Evolutionary conservation across 2,113 vertebrate genomes (phyloP), one percentile per base, ranked within the genome.

Genomic region (Pelecanus crispus): DNA sequence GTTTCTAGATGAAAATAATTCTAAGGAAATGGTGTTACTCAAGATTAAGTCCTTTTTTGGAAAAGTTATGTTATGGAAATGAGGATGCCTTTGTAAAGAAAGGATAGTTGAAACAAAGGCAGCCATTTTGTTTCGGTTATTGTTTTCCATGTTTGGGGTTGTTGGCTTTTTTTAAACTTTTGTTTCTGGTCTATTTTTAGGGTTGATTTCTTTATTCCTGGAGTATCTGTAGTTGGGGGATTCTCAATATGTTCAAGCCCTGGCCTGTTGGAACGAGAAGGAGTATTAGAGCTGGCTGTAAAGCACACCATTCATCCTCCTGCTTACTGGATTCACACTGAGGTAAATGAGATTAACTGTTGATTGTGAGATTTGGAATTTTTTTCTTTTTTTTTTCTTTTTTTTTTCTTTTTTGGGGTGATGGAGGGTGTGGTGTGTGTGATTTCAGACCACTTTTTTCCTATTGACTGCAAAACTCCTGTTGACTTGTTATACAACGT

Each of bases 161-260:
- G 29, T 72, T 92, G 62, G 13, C 18, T 72, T 68, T 62, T 52
- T 58, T 72, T 31, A 80, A 82, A 52, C 14, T 42, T 90, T 26
- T 2, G 3, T 87, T 95, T 94, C 93, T 95, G 71, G 52, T 66
- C 77, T 96, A 4, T 59, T 95, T 97, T 93, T 96, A 99, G 99
- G 99, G 98, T 99, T 70, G 99, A 99, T 94, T 99, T 99, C 96
- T 99, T 99, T 97, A 99, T 99, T 93, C 99, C 99, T 14, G 99
- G 99, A 32, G 82, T 99, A 53, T 98, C 99, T 86, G 98, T 98
- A 74, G 99, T 99, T 90, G 99, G 99, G 47, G 99, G 99, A 16
- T 99, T 99, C 98, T 99, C 99, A 59, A 99, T 99, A 95, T 99
- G 99, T 96, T 99, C 99, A 81, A 99, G 98, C 88, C 99, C 99